Evolutionary conservation across 2,888 invertebrate species (phyloP).

Genomic region (Drosophila crucigera): DNA sequence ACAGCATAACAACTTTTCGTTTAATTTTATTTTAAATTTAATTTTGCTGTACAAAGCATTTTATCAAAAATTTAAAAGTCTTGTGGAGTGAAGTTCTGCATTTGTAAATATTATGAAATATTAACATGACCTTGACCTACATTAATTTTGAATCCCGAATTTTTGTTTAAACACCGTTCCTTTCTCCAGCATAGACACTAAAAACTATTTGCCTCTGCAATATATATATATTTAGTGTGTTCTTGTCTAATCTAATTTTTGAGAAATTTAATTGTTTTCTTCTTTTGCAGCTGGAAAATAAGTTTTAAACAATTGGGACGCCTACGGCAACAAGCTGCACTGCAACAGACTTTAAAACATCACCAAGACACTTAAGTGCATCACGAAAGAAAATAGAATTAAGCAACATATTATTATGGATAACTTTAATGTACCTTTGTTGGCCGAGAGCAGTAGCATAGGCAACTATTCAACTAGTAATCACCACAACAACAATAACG

Average conservation of each 20-base stretch:
- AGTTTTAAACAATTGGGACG: slow-evolving; percentile 21
- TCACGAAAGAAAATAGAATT: slow-evolving; percentile 54
- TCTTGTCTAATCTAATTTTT: not conserved
- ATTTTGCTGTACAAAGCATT: not conserved
- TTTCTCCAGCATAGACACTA: not conserved
- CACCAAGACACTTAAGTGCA: slow-evolving; percentile 41
- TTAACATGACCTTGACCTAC: slow-evolving; percentile 63
- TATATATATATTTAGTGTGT: not conserved
- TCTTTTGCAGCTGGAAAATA: slow-evolving; percentile 2
- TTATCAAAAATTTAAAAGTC: not conserved
- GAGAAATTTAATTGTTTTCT: not conserved
- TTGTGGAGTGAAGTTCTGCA: not conserved
- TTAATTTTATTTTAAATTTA: not conserved
- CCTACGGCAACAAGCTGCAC: slow-evolving; percentile 24
- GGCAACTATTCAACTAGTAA: slow-evolving; percentile 42
- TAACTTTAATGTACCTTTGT: slow-evolving; percentile 73
- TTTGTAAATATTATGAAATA: not conserved
- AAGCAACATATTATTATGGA: slow-evolving; percentile 67
- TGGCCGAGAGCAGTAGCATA: slow-evolving; percentile 62
- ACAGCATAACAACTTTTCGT: not conserved
- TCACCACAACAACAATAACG: slow-evolving; percentile 41
- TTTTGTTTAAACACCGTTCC: slow-evolving; percentile 10
- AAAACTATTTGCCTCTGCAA: not conserved
- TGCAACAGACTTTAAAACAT: slow-evolving; percentile 11
- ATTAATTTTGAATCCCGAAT: slow-evolving; percentile 6